Conservation (phyloP, 1,140 invertebrate genomes). For the Meloidogyne hapla region DNA sequence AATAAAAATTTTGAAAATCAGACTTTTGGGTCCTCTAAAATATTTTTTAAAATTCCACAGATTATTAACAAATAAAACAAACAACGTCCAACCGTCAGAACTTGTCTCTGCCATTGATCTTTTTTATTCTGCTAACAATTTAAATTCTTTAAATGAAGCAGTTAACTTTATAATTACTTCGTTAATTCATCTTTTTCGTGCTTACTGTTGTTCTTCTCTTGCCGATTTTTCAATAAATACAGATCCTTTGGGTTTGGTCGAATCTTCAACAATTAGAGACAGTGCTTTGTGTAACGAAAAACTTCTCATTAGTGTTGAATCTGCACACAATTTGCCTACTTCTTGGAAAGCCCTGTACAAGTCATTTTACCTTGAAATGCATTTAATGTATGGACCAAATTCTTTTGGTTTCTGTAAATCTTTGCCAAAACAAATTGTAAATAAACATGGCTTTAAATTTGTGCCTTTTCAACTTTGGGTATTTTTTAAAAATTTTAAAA, state of each 20-base stretch:
- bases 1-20: too few relatives aligned
- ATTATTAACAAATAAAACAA: constrained; percentile 37
- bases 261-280: constrained; percentile 19
- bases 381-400: constrained; percentile 44
- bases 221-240: constrained; percentile 35
- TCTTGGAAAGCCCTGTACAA: constrained; percentile 31
- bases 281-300: constrained; percentile 29
- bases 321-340: constrained; percentile 36
- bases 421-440: background rate
- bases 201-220: constrained; percentile 37
- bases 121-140: constrained; percentile 12
- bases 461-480: constrained; percentile 41
- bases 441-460: constrained; percentile 34
- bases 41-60: too few relatives aligned
- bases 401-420: constrained; percentile 29
- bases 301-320: constrained; percentile 33
- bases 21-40: too few relatives aligned
- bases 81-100: constrained; percentile 34
- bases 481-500: background rate
- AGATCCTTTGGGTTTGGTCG: background rate
- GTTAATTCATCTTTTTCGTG: constrained; percentile 26
- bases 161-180: constrained; percentile 33
- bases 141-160: constrained; percentile 10
- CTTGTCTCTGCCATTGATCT: constrained; percentile 31
- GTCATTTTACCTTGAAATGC: constrained; percentile 32